A percentile compares a stretch with the other conserved stretches of the same genome.
phyloP scores from a whole-genome alignment of 2,888 invertebrate species.

The Hirtodrosophila duncani region DNA sequence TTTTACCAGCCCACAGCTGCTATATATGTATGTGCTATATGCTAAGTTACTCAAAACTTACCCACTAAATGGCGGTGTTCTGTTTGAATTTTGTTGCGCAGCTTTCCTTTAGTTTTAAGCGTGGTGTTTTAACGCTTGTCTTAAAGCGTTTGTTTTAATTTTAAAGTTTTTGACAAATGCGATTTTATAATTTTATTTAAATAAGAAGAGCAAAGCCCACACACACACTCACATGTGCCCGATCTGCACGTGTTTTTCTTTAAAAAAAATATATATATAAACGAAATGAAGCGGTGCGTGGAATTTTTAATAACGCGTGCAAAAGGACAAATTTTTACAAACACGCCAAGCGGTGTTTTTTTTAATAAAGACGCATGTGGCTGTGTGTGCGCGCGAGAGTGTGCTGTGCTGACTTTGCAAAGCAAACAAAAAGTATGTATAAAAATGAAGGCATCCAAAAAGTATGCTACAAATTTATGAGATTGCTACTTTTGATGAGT shows the following conservation, averaged over 20 bases:
- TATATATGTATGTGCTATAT: too few species aligned
- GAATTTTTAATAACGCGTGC: constrained; percentile 54
- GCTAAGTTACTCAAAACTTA: constrained; percentile 14
- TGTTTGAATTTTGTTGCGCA: constrained; percentile 8
- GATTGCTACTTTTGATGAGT: too few species aligned
- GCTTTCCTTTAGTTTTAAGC: constrained; percentile 1
- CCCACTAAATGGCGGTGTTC: constrained; percentile 15
- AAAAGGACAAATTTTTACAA: constrained; percentile 42
- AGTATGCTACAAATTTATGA: constrained; percentile 32
- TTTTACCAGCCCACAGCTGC: too few species aligned
- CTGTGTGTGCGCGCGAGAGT: constrained; percentile 1
- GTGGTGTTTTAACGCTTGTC: constrained; percentile 4
- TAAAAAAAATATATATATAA: constrained; percentile 30
- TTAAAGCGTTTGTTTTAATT: constrained; percentile 14
- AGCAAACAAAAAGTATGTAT: background rate
- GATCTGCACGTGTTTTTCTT: background rate
- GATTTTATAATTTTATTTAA: constrained; percentile 58
- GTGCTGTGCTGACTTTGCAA: constrained; percentile 22
- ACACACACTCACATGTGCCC: constrained; percentile 20
- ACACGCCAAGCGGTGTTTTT: too few species aligned
- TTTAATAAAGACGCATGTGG: too few species aligned
- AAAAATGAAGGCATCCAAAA: constrained; percentile 11
- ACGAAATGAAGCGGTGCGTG: constrained; percentile 15
- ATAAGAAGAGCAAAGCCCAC: constrained; percentile 35
- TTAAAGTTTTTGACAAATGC: constrained; percentile 17